Evolutionary conservation across 2,888 invertebrate genomes (phyloP).

Genomic region (Cataglyphis livida): DNA sequence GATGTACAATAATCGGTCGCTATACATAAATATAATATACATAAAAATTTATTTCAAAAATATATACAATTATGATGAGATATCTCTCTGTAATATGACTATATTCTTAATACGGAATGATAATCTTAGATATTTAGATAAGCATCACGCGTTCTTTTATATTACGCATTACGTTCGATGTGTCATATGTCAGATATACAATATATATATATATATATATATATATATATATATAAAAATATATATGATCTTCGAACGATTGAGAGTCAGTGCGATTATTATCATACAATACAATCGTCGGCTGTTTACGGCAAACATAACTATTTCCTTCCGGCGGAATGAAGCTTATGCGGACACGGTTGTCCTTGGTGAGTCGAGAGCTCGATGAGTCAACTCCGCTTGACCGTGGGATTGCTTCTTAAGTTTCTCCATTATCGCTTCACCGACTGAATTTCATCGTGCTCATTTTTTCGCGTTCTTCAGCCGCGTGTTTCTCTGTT

Average conservation of each 20-base stretch:
- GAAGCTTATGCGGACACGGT: conserved; percentile 12
- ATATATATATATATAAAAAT: background rate
- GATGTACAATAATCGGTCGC: background rate
- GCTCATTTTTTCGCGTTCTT: conserved; percentile 6
- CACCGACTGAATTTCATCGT: conserved; percentile 6
- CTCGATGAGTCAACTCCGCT: conserved; percentile 65
- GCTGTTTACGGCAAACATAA: conserved; percentile 31
- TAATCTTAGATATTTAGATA: background rate
- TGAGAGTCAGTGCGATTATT: conserved; percentile 36
- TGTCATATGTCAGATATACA: background rate
- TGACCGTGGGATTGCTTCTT: conserved; percentile 59
- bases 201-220: background rate
- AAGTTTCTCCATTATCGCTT: conserved; percentile 56
- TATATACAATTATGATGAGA: background rate
- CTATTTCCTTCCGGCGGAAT: conserved; percentile 59
- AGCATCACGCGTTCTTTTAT: background rate
- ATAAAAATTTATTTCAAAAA: background rate
- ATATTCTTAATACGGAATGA: background rate
- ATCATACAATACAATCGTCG: conserved; percentile 25
- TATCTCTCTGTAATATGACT: background rate
- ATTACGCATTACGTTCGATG: background rate
- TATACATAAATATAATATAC: background rate
- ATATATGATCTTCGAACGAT: conserved; percentile 11
- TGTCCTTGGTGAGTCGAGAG: conserved; percentile 60
- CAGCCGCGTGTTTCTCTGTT: background rate